Evolutionary conservation across 2,888 invertebrate species (phyloP), one percentile per base, ranked within the genome.

Genomic region (Quadriops clusia): DNA sequence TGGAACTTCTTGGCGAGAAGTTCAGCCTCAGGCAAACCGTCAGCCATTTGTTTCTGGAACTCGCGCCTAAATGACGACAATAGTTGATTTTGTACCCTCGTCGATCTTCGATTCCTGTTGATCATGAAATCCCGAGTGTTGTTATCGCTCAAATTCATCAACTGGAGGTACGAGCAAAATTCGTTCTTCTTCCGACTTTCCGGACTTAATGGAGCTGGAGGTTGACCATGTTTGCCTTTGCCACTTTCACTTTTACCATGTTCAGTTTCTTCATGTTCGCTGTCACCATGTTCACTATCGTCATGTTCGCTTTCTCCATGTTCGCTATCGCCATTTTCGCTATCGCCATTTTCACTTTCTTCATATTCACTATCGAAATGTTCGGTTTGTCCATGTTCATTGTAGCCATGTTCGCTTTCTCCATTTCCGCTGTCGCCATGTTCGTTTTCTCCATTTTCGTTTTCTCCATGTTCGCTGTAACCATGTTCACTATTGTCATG

Each of bases 111-210:
- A 40, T 54, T 55, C 33, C 50, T 49, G 14, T 48, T 41, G n/a
- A 46, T 41, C 14, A 44, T 41, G 4, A 45, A 44, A 23, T 48
- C 41, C 46, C 52, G 47, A 41, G 50, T 37, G 35, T 52, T 53
- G 3, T 42, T 42, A n/a, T 50, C 51, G 41, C 56, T 56, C 37
- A 45, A 44, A 22, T 46, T 45, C 54, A 59, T 58, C 10, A 60
- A 44, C 39, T 60, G 50, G 28, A 60, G 42, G 43, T 60, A 60
- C 12, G 46, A 50, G 37, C 55, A 58, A 16, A 60, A 44, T 37
- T 59, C 59, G 18, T 50, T 50, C 33, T 58, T 58, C 35, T 54
- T 54, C 10, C 47, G 46, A 22, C 46, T 55, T 30, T 60, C 59
- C 1, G 56, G 54, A 41, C 54, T 56, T 13, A 43, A 20, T 6